Percentiles rank a stretch among this genome's conserved stretches.
These are phyloP conservation scores for Acutogordius australiensis DNA, from an alignment of 2,888 invertebrate genomes.

Conservation along the genomic window DNA sequence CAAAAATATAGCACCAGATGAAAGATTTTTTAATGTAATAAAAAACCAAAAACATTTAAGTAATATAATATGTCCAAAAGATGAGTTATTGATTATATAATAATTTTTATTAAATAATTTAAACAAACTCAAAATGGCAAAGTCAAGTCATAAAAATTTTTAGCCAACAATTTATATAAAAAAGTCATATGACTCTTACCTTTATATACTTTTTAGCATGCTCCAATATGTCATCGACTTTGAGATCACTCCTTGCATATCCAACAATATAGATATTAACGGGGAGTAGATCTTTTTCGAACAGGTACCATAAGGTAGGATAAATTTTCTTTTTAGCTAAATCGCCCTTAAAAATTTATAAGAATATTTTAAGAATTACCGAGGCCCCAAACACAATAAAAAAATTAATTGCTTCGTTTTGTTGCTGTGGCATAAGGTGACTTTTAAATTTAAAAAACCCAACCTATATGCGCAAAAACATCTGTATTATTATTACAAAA, in stretches of 20 bases:
- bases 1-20: no score
- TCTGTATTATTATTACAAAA: no score
- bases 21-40: no score
- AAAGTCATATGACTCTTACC: no score
- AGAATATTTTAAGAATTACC: not conserved
- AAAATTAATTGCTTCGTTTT: not conserved
- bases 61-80: not conserved
- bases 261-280: not conserved
- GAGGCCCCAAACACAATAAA: conserved; percentile 5
- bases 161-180: no score
- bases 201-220: not conserved
- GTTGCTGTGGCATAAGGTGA: no score
- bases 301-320: conserved; percentile 5
- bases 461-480: no score
- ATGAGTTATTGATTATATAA: no score
- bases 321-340: conserved; percentile 4
- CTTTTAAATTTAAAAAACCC: no score
- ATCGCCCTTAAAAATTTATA: conserved; percentile 10
- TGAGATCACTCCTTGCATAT: conserved; percentile 1
- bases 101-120: no score
- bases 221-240: not conserved
- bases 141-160: no score
- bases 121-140: no score
- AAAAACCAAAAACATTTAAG: not conserved
- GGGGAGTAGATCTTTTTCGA: not conserved